phyloP scores from a whole-genome alignment of 2,797 vertebrate genomes.

The Stomatorhinus walkeri region DNA sequence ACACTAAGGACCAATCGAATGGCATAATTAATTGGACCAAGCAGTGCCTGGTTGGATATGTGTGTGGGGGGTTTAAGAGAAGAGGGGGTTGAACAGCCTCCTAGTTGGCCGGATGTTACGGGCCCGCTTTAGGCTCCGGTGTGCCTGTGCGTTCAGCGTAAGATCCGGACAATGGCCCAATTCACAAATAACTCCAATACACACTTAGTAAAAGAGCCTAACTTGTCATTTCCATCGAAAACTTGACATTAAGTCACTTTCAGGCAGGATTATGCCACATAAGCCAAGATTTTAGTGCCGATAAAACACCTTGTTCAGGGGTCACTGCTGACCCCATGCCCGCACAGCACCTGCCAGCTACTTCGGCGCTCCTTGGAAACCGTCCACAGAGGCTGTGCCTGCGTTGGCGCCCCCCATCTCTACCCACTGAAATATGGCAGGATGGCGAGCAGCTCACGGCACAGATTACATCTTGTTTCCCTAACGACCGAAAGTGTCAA shows the following conservation, averaged over 20 bases:
- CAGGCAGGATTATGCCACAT: background rate
- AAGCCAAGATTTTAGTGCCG: background rate
- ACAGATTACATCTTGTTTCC: slow-evolving; percentile 71
- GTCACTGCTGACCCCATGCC: background rate
- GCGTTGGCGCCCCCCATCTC: background rate
- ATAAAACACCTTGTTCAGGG: background rate
- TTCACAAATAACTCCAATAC: background rate
- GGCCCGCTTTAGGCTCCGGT: background rate
- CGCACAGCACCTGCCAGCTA: background rate
- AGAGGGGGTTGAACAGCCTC: slow-evolving; percentile 44
- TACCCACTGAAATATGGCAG: background rate
- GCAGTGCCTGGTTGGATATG: slow-evolving; percentile 65
- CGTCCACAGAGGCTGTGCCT: background rate
- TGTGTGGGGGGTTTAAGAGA: slow-evolving; percentile 44
- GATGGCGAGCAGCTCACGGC: slow-evolving; percentile 53
- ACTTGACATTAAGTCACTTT: background rate
- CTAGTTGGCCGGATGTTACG: background rate
- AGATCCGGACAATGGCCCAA: background rate
- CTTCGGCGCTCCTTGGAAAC: background rate
- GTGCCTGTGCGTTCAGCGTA: background rate
- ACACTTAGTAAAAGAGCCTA: background rate
- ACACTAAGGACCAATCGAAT: slow-evolving; percentile 67
- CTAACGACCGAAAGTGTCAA: slow-evolving; percentile 72
- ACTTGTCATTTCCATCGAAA: background rate
- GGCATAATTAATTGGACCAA: slow-evolving; percentile 66